A percentile compares a stretch with the other conserved stretches of the same genome.
Evolutionary conservation across 1,140 invertebrate genomes (phyloP).

Genomic region (Caenorhabditis inopinata): DNA sequence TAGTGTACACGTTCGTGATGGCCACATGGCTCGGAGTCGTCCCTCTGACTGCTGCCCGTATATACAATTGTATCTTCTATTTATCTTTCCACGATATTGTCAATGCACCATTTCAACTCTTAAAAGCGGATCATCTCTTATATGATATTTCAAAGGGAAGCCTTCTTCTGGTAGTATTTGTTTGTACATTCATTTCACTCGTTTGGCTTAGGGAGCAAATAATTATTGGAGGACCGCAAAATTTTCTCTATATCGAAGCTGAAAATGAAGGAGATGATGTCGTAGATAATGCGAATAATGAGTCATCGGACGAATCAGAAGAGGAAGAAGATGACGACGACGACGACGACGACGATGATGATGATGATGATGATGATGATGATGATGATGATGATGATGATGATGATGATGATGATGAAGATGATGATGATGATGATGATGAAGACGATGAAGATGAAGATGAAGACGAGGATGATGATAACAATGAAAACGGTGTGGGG

Average conservation of each 20-base stretch:
- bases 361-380: slow-evolving; percentile 68
- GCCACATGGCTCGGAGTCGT: slow-evolving; percentile 94
- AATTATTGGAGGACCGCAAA: slow-evolving; percentile 89
- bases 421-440: slow-evolving; percentile 64
- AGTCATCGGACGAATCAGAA: slow-evolving; percentile 30
- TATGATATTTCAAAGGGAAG: slow-evolving; percentile 51
- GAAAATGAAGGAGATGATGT: slow-evolving; percentile 66
- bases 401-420: slow-evolving; percentile 54
- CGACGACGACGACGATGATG: slow-evolving; percentile 50
- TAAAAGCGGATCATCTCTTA: slow-evolving; percentile 57
- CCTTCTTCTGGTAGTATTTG: slow-evolving; percentile 73
- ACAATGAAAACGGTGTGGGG: background rate
- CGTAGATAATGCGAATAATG: slow-evolving; percentile 68
- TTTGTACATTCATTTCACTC: slow-evolving; percentile 95
- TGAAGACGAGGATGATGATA: slow-evolving; percentile 18
- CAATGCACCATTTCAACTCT: slow-evolving; percentile 81
- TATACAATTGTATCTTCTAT: slow-evolving; percentile 48
- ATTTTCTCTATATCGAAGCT: slow-evolving; percentile 66
- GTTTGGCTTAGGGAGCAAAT: slow-evolving; percentile 98
- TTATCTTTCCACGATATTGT: slow-evolving; percentile 32
- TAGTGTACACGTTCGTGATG: slow-evolving; percentile 92
- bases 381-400: slow-evolving; percentile 50
- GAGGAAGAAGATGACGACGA: slow-evolving; percentile 28
- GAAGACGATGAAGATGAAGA: slow-evolving; percentile 27
- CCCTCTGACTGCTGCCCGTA: slow-evolving; percentile 83